A percentile compares a stretch with the other conserved stretches of the same genome.
Evolutionary conservation across 2,797 vertebrate genomes (phyloP).

Genomic region (Leucoraja ocellata): DNA sequence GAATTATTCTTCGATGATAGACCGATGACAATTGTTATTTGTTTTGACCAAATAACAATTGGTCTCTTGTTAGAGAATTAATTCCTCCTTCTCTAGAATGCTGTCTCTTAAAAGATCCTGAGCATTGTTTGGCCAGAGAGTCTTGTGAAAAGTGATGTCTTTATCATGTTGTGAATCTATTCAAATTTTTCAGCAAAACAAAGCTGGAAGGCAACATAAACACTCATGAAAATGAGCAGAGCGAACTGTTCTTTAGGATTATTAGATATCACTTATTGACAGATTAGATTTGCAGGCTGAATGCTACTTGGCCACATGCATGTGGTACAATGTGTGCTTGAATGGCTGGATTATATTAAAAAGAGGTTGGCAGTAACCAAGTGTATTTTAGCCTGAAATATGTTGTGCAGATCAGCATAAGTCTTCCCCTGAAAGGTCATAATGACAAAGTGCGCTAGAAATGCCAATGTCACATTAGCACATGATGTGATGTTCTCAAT

Average conservation of each 20-base stretch:
- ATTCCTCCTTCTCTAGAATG: neutral
- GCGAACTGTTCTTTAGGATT: neutral
- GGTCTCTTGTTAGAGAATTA: neutral
- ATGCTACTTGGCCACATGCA: conserved; percentile 2
- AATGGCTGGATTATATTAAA: neutral
- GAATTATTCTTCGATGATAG: neutral
- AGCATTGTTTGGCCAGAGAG: neutral
- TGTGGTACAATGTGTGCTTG: neutral
- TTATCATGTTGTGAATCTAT: neutral
- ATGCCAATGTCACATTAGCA: neutral
- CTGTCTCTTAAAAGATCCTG: neutral
- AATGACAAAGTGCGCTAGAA: neutral
- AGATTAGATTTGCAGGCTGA: neutral
- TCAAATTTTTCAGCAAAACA: conserved; percentile 2
- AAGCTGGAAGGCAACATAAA: neutral
- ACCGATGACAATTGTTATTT: too few species aligned
- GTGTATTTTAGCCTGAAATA: neutral
- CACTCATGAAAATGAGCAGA: neutral
- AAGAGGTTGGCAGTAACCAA: neutral
- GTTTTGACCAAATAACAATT: too few species aligned
- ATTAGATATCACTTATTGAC: neutral
- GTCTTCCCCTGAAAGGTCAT: neutral
- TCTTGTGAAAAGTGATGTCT: neutral
- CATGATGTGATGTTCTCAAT: neutral
- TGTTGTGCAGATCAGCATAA: neutral